These are phyloP conservation scores for Drosophila ogumai DNA, from an alignment of 1,140 invertebrate genomes.

Conservation along the genomic window DNA sequence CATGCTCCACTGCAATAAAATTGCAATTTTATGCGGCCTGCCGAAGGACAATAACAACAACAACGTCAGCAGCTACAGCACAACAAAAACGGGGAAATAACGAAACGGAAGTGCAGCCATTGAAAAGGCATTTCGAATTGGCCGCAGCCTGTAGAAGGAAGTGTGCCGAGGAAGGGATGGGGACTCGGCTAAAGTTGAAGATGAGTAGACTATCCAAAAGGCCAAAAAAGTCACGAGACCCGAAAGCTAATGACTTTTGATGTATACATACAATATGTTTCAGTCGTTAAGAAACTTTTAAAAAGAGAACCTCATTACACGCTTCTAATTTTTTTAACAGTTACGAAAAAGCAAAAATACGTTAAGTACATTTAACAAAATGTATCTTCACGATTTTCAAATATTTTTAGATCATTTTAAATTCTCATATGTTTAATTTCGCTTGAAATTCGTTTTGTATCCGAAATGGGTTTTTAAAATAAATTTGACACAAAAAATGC, in stretches of 20 bases:
- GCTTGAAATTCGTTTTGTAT: too few relatives aligned
- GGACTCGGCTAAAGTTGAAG: constrained; percentile 23
- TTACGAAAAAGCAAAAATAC: too few relatives aligned
- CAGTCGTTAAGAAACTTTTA: constrained; percentile 31
- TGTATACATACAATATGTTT: constrained; percentile 3
- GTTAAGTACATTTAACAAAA: too few relatives aligned
- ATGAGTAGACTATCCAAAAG: constrained; percentile 39
- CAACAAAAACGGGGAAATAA: constrained; percentile 22
- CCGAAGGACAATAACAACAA: constrained; percentile 67
- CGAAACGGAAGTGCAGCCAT: constrained; percentile 72
- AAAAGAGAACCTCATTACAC: constrained; percentile 9
- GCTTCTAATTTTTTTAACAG: too few relatives aligned
- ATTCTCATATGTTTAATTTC: too few relatives aligned
- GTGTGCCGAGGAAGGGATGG: not conserved
- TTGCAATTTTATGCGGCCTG: constrained; percentile 83
- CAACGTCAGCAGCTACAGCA: constrained; percentile 31
- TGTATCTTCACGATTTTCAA: too few relatives aligned
- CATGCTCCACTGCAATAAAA: constrained; percentile 83
- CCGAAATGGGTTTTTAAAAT: too few relatives aligned
- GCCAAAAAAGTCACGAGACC: constrained; percentile 47
- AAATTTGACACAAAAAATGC: not conserved
- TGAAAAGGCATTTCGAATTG: constrained; percentile 80
- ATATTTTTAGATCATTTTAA: too few relatives aligned
- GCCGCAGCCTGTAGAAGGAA: constrained; percentile 48
- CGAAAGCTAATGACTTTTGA: constrained; percentile 51